Percentiles rank a stretch among this genome's conserved stretches.
phyloP scores from a whole-genome alignment of 2,888 invertebrate species.

The Synergus umbraculus region DNA sequence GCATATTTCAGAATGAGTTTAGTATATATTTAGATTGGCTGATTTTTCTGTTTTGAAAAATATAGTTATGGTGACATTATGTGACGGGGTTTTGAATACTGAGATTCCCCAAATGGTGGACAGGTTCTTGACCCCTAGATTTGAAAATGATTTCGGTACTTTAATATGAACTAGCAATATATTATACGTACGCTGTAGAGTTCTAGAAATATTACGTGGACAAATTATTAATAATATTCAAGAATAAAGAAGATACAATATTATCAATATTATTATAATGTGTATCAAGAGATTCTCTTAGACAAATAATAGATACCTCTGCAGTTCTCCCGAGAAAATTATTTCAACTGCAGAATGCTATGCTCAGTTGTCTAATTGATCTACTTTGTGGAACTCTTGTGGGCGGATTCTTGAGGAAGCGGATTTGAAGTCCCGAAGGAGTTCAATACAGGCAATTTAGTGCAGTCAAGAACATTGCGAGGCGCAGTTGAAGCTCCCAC shows the following conservation, averaged over 20 bases:
- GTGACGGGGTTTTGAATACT: too few relatives aligned
- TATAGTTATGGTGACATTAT: background rate
- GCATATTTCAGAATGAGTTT: constrained; percentile 27
- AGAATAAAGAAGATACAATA: background rate
- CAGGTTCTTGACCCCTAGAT: background rate
- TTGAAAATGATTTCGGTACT: background rate
- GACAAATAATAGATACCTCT: background rate
- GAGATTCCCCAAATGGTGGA: background rate
- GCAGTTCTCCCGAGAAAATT: constrained; percentile 1
- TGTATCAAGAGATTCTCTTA: background rate
- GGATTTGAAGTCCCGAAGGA: constrained; percentile 34
- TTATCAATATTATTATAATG: background rate
- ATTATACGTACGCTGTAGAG: too few relatives aligned
- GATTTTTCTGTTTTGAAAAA: background rate
- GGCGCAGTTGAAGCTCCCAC: constrained; percentile 17
- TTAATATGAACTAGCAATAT: too few relatives aligned
- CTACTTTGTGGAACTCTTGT: constrained; percentile 32
- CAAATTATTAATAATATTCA: background rate
- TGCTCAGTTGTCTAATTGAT: constrained; percentile 28
- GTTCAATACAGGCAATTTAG: constrained; percentile 32
- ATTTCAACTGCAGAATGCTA: constrained; percentile 36
- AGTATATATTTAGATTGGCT: constrained; percentile 10
- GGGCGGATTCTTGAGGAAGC: constrained; percentile 16
- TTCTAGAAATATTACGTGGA: too few relatives aligned
- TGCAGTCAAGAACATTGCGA: constrained; percentile 40